A percentile compares a stretch with the other conserved stretches of the same genome.
Conservation (phyloP, 1,140 invertebrate species). For the Acromyrmex charruanus region DNA sequence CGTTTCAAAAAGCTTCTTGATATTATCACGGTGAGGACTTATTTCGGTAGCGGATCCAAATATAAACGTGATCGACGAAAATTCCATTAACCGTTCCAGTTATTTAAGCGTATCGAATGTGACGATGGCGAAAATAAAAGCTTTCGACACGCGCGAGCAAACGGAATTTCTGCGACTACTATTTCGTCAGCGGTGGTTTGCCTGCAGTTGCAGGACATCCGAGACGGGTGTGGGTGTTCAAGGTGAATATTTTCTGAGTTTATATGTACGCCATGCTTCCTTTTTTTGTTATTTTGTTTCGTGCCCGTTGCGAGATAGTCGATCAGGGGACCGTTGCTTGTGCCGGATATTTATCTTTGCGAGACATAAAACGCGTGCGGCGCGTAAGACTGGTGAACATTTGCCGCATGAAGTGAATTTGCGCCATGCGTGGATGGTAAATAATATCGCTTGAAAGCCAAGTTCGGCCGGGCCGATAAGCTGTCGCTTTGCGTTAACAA, state of each 20-base stretch:
- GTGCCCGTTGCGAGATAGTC: neutral
- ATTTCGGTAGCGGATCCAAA: constrained; percentile 26
- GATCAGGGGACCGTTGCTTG: neutral
- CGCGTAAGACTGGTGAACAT: constrained; percentile 32
- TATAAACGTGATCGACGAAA: constrained; percentile 37
- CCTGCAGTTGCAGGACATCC: constrained; percentile 8
- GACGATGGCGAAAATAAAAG: constrained; percentile 42
- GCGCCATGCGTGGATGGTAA: constrained; percentile 27
- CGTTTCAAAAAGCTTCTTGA: neutral
- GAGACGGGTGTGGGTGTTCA: constrained; percentile 9
- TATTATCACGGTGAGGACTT: neutral
- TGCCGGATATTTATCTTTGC: constrained; percentile 37
- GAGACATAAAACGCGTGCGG: constrained; percentile 29
- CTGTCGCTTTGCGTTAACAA: constrained; percentile 52
- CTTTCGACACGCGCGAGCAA: neutral
- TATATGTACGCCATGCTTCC: neutral
- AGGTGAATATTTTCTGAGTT: constrained; percentile 21
- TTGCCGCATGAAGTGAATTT: constrained; percentile 22
- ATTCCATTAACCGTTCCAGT: constrained; percentile 47
- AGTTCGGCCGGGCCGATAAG: constrained; percentile 44
- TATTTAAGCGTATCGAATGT: constrained; percentile 31
- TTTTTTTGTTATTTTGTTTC: constrained; percentile 2
- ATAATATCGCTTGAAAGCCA: constrained; percentile 49
- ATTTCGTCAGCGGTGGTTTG: constrained; percentile 3
- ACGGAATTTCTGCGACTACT: constrained; percentile 12